phyloP scores from a whole-genome alignment of 1,140 invertebrate genomes.

The Pygmarrhopalites habei region DNA sequence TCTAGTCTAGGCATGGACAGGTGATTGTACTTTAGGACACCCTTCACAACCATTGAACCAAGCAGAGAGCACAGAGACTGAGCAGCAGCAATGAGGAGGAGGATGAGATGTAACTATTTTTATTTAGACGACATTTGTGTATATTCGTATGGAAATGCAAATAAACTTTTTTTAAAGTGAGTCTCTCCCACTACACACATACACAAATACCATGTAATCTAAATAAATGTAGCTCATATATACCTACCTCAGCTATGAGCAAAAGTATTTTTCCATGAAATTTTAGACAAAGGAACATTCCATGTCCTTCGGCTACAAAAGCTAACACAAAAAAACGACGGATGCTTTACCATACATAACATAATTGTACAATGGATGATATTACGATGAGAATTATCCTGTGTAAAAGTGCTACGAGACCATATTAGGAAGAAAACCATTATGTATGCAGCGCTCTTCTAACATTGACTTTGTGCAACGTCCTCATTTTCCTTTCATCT shows the following conservation, averaged over 20 bases:
- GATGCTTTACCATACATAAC: too few species aligned
- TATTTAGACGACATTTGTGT: too few species aligned
- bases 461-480: slow-evolving; percentile 12
- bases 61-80: too few species aligned
- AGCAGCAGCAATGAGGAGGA: too few species aligned
- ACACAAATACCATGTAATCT: not conserved
- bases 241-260: too few species aligned
- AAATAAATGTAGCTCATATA: not conserved
- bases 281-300: slow-evolving; percentile 8
- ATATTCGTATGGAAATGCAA: too few species aligned
- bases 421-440: slow-evolving; percentile 1
- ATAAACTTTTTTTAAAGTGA: too few species aligned
- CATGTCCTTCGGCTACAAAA: too few species aligned
- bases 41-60: slow-evolving; percentile 9
- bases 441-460: not conserved
- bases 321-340: too few species aligned
- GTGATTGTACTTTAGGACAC: slow-evolving; percentile 28
- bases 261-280: slow-evolving; percentile 12
- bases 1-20: slow-evolving; percentile 3
- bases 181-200: slow-evolving; percentile 5
- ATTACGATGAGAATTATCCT: too few species aligned
- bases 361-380: too few species aligned
- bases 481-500: slow-evolving; percentile 12
- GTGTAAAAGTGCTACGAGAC: not conserved
- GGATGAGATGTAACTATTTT: too few species aligned